Evolutionary conservation across 2,797 vertebrate genomes (phyloP), one percentile per base, ranked within the genome.

Genomic region (Acrossocheilus wenchowensis): DNA sequence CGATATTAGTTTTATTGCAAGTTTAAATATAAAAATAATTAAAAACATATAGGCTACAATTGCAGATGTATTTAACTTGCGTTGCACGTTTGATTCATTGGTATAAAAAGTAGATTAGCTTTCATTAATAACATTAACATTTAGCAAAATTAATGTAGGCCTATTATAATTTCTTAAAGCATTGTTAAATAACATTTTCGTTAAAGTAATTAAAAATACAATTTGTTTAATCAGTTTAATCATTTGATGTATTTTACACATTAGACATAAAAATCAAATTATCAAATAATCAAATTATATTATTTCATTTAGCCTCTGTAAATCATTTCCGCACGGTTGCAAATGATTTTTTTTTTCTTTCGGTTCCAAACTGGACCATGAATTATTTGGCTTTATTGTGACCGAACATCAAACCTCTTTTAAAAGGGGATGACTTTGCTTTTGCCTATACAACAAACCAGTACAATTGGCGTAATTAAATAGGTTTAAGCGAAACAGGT

Each of bases 401-500:
- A 78, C n/a, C 43, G 89, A 92, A 90, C 83, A 91, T 91, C 48
- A 91, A 93, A 91, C 92, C 84, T 88, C 80, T 89, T 86, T 88
- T 45, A 91, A 89, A 79, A 74, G 85, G 89, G 89, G 89, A 91
- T 88, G 89, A 87, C 84, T 80, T 77, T 91, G 91, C 92, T 93
- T 93, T 89, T 77, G 90, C 81, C 72, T 82, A 26, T 26, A 85
- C 78, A 90, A 91, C 75, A 84, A 87, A 10, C 15, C 87, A 86
- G 92, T 92, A 93, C 91, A 92, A 93, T 93, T 92, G 91, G 71
- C 81, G 92, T 91, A 94, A 94, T 95, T 94, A 94, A 95, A 94
- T 80, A 78, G 91, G 91, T 93, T 92, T 94, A 94, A 93, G 93
- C 88, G 91, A 94, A 95, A 94, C 95, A 96, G 95, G 93, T 95